Evolutionary conservation across 2,113 vertebrate genomes (phyloP).

Genomic region (Eonycteris spelaea): DNA sequence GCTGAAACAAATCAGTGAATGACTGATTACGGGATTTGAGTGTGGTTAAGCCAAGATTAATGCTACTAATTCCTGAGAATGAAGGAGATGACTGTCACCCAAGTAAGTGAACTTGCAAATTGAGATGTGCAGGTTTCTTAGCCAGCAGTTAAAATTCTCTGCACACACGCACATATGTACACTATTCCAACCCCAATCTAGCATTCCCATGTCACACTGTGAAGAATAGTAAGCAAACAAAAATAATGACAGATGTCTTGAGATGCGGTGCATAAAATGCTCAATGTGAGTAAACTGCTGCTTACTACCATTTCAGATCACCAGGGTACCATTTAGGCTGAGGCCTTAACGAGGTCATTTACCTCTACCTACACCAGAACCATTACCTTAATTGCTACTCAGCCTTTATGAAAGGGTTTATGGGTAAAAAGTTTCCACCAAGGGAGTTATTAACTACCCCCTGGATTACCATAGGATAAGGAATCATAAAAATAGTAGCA

Average conservation of each 20-base stretch:
- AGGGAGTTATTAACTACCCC: constrained; percentile 63
- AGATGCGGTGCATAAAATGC: constrained; percentile 2
- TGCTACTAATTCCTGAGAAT: constrained; percentile 50
- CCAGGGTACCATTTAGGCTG: constrained; percentile 7
- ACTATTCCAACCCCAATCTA: neutral
- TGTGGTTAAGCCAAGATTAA: constrained; percentile 65
- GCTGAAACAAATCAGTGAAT: constrained; percentile 60
- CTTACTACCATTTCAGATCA: constrained; percentile 27
- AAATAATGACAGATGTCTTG: neutral
- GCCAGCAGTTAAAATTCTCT: neutral
- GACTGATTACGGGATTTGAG: constrained; percentile 55
- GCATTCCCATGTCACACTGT: neutral
- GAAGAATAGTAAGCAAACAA: constrained; percentile 18
- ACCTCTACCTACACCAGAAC: constrained; percentile 57
- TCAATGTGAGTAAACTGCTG: neutral
- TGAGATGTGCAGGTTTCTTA: neutral
- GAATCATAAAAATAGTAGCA: constrained; percentile 59
- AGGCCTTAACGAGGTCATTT: constrained; percentile 69
- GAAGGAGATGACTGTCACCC: constrained; percentile 9
- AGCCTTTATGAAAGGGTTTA: constrained; percentile 65
- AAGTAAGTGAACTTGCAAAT: constrained; percentile 37
- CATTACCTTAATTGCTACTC: constrained; percentile 69
- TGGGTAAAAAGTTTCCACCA: constrained; percentile 69
- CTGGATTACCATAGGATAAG: constrained; percentile 45
- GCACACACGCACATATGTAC: accelerated